Evolutionary conservation across 2,113 vertebrate species (phyloP).

Genomic region (Beaufortia kweichowensis): DNA sequence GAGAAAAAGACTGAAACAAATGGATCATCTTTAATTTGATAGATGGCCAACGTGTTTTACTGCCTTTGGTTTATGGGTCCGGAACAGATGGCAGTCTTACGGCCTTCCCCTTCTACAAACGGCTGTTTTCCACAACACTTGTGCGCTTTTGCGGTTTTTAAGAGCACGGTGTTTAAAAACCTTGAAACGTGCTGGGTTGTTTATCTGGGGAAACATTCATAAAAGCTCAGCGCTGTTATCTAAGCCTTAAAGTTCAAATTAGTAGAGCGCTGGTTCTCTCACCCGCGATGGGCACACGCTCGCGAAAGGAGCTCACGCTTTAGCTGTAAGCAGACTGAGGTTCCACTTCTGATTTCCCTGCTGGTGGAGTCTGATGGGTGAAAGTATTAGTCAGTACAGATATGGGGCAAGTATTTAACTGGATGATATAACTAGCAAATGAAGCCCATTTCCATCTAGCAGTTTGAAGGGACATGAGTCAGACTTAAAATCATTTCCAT

Average conservation of each 20-base stretch:
- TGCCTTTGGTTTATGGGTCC: neutral
- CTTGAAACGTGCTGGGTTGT: slow-evolving; percentile 26
- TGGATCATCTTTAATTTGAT: slow-evolving; percentile 28
- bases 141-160: slow-evolving; percentile 20
- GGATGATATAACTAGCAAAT: slow-evolving; percentile 19
- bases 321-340: slow-evolving; percentile 11
- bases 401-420: slow-evolving; percentile 19
- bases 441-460: slow-evolving; percentile 2
- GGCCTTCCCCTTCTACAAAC: neutral
- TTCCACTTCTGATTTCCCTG: slow-evolving; percentile 13
- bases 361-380: neutral
- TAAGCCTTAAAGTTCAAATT: slow-evolving; percentile 27
- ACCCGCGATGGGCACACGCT: neutral
- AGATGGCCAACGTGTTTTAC: slow-evolving; percentile 17
- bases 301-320: neutral
- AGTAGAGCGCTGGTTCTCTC: neutral
- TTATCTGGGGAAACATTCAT: slow-evolving; percentile 29
- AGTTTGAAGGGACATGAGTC: slow-evolving; percentile 31
- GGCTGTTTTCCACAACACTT: slow-evolving; percentile 21
- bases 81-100: slow-evolving; percentile 31
- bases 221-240: slow-evolving; percentile 29
- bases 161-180: slow-evolving; percentile 18
- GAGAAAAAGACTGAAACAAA: neutral
- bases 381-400: slow-evolving; percentile 22
- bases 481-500: slow-evolving; percentile 18